Evolutionary conservation across 2,113 vertebrate genomes (phyloP).

Genomic region (Todiramphus saurophagus): DNA sequence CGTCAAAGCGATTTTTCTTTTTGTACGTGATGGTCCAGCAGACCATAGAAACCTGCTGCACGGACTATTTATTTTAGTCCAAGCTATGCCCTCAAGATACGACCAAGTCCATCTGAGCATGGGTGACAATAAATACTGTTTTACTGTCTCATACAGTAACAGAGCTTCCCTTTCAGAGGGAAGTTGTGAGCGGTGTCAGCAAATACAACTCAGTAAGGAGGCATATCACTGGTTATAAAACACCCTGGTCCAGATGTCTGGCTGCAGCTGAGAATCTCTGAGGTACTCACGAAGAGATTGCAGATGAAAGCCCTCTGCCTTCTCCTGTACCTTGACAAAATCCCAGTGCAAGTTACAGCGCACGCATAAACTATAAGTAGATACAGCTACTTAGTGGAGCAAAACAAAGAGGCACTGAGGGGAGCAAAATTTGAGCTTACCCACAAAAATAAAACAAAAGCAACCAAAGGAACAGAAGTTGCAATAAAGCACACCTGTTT

Average conservation of each 20-base stretch:
- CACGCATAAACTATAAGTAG: neutral
- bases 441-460: neutral
- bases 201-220: constrained; percentile 2
- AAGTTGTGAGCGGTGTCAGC: constrained; percentile 22
- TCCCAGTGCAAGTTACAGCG: neutral
- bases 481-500: neutral
- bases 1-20: constrained; percentile 63
- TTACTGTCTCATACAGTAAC: constrained; percentile 25
- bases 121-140: constrained; percentile 4
- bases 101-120: constrained; percentile 18
- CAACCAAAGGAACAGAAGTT: neutral
- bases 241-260: neutral
- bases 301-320: neutral
- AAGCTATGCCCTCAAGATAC: constrained; percentile 25
- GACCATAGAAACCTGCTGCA: constrained; percentile 55
- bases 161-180: neutral
- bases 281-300: neutral
- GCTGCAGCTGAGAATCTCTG: neutral
- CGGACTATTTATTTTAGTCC: constrained; percentile 51
- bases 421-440: neutral
- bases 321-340: neutral
- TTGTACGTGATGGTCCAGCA: constrained; percentile 28
- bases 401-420: neutral
- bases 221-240: neutral
- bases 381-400: neutral